Conservation (phyloP, 2,888 invertebrate species). For the Antheraea assamensis region DNA sequence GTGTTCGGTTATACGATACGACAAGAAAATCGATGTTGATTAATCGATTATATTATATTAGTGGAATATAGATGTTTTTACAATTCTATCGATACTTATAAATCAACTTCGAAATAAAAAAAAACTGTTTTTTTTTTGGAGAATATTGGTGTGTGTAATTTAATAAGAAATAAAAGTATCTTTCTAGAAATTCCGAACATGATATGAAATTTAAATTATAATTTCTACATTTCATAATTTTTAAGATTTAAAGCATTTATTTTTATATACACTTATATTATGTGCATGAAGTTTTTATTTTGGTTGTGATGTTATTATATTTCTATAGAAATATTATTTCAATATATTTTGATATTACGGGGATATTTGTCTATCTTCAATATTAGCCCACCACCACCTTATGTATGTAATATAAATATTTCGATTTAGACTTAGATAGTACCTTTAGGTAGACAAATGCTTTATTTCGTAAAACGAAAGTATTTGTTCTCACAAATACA, state of each 20-base stretch:
- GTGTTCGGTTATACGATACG: background rate
- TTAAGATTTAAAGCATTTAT: background rate
- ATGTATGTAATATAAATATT: background rate
- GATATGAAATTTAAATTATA: background rate
- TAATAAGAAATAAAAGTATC: background rate
- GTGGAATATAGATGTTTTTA: background rate
- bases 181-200: background rate
- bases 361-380: background rate
- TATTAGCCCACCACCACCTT: background rate
- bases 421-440: background rate
- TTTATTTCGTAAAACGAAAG: background rate
- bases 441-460: background rate
- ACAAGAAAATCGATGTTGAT: background rate
- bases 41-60: background rate
- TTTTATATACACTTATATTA: background rate
- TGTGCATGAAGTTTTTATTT: background rate
- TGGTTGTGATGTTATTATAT: background rate
- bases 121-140: background rate
- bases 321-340: background rate
- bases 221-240: background rate
- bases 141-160: background rate
- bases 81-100: background rate
- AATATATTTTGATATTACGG: background rate
- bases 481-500: too few relatives aligned
- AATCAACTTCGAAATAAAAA: background rate